Base-by-base conservation (phyloP, 2,797 vertebrate genomes). In the Liasis olivaceus region DNA sequence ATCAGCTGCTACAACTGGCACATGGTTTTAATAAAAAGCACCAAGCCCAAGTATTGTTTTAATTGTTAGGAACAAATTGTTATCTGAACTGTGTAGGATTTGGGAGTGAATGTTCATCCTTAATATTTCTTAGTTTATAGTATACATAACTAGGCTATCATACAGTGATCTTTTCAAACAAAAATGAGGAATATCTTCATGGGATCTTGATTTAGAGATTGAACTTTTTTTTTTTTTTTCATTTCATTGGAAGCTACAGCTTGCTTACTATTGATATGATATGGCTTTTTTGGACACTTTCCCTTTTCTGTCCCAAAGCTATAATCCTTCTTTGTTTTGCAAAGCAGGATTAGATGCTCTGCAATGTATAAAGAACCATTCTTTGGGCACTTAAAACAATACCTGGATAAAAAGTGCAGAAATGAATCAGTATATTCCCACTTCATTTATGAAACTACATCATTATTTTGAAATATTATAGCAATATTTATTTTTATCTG, bases 401-500 rank as follows among this genome's bases (percentile, higher is more conserved):
- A 24, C 28, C 87, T 56, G 60, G 62, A 42, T 87, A 87, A n/a
- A 36, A 26, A 22, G 22, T 8, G 24, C 66, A 8, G 22, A 4
- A 51, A 28, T 69, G 91, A 22, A n/a, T 95, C 26, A 84, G 6
- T 24, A 15, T 9, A 5, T 92, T 91, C 62, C 66, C 26, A 60
- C 64, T 6, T 12, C 93, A 94, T 93, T 62, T 69, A 93, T 56
- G 87, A 90, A 96, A 28, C 72, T 3, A 5, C 15, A 64, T 24
- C 3, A 90, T n/a, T 93, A 42, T 85, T 93, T 94, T 90, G 94
- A 92, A 24, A 93, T 92, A 93, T 88, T 87, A 64, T 94, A 90
- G 88, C 91, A 69, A 42, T 54, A 7, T 54, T 51, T 51, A 51
- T 51, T 54, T 54, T 54, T 9, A 54, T 94, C 92, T 69, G 81